A percentile compares a stretch with the other conserved stretches of the same genome.
phyloP scores from a whole-genome alignment of 2,888 invertebrate species.

The Euzophera pinguis region DNA sequence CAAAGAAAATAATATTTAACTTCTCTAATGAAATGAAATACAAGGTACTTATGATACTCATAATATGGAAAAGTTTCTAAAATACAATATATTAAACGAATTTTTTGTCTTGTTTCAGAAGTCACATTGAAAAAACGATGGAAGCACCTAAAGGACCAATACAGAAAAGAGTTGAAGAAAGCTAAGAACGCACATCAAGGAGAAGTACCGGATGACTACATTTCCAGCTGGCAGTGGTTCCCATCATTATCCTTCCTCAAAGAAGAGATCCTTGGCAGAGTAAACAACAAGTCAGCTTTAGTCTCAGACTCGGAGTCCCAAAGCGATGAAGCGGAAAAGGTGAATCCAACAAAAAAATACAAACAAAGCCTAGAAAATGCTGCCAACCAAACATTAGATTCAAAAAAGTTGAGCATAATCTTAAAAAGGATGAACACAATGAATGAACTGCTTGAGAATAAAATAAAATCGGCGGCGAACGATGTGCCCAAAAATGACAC shows the following conservation, averaged over 20 bases:
- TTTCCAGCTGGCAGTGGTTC: constrained; percentile 29
- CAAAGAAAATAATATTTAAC: too few species aligned
- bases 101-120: constrained; percentile 24
- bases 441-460: constrained; percentile 18
- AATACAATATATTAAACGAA: not conserved
- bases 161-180: constrained; percentile 34
- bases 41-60: too few species aligned
- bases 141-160: constrained; percentile 38
- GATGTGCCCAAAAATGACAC: constrained; percentile 25
- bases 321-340: constrained; percentile 13
- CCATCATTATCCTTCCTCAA: constrained; percentile 27
- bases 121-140: constrained; percentile 28
- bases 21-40: too few species aligned
- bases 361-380: constrained; percentile 3
- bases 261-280: constrained; percentile 19
- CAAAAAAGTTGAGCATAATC: constrained; percentile 17
- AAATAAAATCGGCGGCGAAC: constrained; percentile 1
- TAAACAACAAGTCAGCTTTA: not conserved
- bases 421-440: constrained; percentile 20
- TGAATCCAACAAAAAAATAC: not conserved
- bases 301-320: constrained; percentile 18
- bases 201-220: constrained; percentile 13
- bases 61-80: not conserved
- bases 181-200: constrained; percentile 11
- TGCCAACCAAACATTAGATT: constrained; percentile 1